Conservation (phyloP, 1,140 invertebrate species). For the Bombus turneri region DNA sequence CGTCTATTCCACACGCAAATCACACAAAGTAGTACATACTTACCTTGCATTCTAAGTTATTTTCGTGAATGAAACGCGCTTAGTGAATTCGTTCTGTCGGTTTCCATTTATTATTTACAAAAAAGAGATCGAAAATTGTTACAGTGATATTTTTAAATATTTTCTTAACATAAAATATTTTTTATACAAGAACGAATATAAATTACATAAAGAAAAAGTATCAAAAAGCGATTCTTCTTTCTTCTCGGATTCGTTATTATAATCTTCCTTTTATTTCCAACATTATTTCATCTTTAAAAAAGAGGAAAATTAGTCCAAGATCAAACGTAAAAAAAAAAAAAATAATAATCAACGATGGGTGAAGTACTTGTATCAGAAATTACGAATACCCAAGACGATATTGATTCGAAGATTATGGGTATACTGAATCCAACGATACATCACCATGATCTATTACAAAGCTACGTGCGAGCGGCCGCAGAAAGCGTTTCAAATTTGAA, state of each 20-base stretch:
- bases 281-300: background rate
- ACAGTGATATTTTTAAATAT: background rate
- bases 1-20: constrained; percentile 50
- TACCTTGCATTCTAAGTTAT: background rate
- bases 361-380: constrained; percentile 8
- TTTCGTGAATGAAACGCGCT: background rate
- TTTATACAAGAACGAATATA: background rate
- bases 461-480: constrained; percentile 87
- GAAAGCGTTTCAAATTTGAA: constrained; percentile 70
- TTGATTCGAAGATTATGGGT: constrained; percentile 69
- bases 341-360: background rate
- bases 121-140: background rate
- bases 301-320: background rate
- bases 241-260: background rate
- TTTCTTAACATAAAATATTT: background rate
- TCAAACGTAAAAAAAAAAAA: background rate
- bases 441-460: constrained; percentile 89
- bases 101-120: background rate
- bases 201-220: background rate
- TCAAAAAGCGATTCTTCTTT: background rate
- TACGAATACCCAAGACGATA: constrained; percentile 18
- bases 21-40: constrained; percentile 6
- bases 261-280: background rate
- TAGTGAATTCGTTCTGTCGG: background rate
- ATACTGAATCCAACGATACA: constrained; percentile 80